Conservation (phyloP, 2,797 vertebrate species). For the Zonotrichia albicollis region DNA sequence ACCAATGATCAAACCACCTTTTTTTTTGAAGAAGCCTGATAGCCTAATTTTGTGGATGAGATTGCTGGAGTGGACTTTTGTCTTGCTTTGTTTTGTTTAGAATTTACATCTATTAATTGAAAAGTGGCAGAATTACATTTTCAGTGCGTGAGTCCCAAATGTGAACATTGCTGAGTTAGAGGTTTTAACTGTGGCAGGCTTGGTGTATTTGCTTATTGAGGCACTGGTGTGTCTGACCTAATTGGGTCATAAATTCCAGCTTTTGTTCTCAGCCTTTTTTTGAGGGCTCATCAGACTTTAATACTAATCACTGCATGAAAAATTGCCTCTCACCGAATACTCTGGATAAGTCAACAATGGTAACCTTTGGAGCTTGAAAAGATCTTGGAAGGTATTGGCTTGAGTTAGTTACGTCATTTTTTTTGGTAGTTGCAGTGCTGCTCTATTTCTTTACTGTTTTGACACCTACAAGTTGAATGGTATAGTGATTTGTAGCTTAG, state of each 20-base stretch:
- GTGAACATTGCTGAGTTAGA: background rate
- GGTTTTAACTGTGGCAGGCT: background rate
- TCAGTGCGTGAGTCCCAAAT: background rate
- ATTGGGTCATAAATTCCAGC: constrained; percentile 3
- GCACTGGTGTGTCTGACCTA: background rate
- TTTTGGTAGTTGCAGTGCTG: background rate
- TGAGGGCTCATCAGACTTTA: background rate
- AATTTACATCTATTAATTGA: background rate
- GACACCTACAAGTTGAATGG: background rate
- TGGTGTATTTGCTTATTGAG: background rate
- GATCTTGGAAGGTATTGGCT: background rate
- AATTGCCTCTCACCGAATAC: background rate
- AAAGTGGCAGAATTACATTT: background rate
- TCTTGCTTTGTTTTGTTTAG: background rate
- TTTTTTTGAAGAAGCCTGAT: background rate
- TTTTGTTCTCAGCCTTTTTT: constrained; percentile 18
- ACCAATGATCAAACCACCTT: fast-evolving
- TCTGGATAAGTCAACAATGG: background rate
- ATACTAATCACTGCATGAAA: background rate
- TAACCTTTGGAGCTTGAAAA: constrained; percentile 37
- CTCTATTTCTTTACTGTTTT: background rate
- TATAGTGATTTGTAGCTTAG: background rate
- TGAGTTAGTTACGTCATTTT: background rate
- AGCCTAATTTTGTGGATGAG: background rate
- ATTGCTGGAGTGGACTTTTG: background rate